A percentile compares a stretch with the other conserved stretches of the same genome.
Evolutionary conservation across 2,888 invertebrate species (phyloP).

Genomic region (Parasteatoda lunata): DNA sequence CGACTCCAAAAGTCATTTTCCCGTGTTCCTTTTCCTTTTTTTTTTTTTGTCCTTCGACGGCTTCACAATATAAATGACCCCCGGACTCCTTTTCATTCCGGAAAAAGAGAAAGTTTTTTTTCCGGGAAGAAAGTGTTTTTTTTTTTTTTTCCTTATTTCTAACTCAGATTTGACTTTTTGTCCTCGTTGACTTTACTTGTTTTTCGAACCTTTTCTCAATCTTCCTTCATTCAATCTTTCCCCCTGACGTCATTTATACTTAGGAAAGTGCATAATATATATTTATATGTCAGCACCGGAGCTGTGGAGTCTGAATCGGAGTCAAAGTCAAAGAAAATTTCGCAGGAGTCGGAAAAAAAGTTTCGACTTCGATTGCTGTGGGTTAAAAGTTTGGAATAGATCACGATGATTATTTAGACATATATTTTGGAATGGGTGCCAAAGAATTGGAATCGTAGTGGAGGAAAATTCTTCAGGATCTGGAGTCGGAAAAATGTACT

Average conservation of each 20-base stretch:
- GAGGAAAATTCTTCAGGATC: too few species aligned
- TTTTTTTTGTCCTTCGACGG: constrained; percentile 60
- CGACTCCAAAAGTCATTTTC: constrained; percentile 53
- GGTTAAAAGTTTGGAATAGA: too few species aligned
- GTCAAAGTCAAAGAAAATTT: neutral
- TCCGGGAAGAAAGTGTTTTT: constrained; percentile 2
- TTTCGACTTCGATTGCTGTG: too few species aligned
- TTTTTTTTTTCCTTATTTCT: constrained; percentile 31
- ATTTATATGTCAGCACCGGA: constrained; percentile 43
- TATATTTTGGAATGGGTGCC: too few species aligned
- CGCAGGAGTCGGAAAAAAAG: too few species aligned
- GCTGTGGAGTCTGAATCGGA: constrained; percentile 21
- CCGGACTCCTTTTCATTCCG: constrained; percentile 18
- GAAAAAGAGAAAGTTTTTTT: constrained; percentile 1
- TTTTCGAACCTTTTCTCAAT: constrained; percentile 13
- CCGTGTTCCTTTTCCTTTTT: constrained; percentile 36
- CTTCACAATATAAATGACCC: constrained; percentile 61
- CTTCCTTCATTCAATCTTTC: constrained; percentile 38
- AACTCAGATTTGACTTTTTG: constrained; percentile 43
- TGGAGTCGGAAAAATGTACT: too few species aligned
- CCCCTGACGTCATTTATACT: constrained; percentile 46
- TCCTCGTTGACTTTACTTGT: constrained; percentile 30
- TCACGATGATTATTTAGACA: too few species aligned
- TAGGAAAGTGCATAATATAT: constrained; percentile 33
- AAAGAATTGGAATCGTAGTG: too few species aligned